These are phyloP conservation scores for Drosophila aff. DNA, from an alignment of 1,140 invertebrate species.

Conservation along the genomic window DNA sequence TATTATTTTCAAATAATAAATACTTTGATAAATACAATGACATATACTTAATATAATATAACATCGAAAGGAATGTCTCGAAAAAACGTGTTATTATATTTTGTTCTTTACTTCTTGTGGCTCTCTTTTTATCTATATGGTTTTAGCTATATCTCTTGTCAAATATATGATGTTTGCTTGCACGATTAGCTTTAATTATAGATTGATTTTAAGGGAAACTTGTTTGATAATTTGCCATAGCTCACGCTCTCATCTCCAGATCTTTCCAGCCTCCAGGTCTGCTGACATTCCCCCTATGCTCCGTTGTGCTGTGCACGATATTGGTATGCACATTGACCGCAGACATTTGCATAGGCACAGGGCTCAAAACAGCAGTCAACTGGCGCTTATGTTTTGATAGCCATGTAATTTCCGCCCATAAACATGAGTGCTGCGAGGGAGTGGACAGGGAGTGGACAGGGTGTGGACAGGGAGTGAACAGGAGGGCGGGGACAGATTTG, in stretches of 20 bases:
- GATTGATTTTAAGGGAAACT: too few relatives aligned
- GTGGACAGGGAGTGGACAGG: constrained; percentile 5
- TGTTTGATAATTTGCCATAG: too few relatives aligned
- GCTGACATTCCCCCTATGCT: not conserved
- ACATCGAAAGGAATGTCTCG: too few relatives aligned
- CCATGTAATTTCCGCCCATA: constrained; percentile 80
- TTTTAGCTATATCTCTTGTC: too few relatives aligned
- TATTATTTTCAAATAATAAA: too few relatives aligned
- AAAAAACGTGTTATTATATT: too few relatives aligned
- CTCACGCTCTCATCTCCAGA: constrained; percentile 9
- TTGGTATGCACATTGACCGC: constrained; percentile 58
- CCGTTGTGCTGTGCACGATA: not conserved
- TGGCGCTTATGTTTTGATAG: constrained; percentile 79
- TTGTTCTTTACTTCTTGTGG: too few relatives aligned
- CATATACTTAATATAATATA: too few relatives aligned
- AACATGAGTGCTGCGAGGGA: constrained; percentile 44
- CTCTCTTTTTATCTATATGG: too few relatives aligned
- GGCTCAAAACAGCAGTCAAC: constrained; percentile 68
- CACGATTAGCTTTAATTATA: not conserved
- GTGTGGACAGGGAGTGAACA: constrained; percentile 1
- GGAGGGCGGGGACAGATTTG: constrained; percentile 15
- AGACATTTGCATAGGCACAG: constrained; percentile 68
- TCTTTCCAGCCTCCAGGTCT: not conserved
- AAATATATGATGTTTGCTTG: too few relatives aligned
- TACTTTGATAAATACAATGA: too few relatives aligned